These are phyloP conservation scores for Dromococcyx pavoninus DNA, from an alignment of 2,797 vertebrate species.

Conservation along the genomic window DNA sequence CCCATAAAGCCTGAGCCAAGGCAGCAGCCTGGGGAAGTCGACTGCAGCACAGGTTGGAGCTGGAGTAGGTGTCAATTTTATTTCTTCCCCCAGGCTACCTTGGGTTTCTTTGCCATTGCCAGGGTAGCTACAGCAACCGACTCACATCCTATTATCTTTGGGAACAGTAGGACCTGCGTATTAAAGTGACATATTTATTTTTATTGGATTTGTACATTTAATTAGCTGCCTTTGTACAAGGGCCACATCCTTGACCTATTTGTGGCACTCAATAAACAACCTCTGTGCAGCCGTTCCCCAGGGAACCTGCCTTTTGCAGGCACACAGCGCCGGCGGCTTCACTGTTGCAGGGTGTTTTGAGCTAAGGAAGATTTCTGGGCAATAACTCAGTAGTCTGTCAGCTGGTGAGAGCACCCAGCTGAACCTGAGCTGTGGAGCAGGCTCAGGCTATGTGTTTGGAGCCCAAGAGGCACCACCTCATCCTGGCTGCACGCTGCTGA, in stretches of 20 bases:
- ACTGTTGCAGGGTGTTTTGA: neutral
- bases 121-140: neutral
- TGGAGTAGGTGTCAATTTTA: neutral
- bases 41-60: neutral
- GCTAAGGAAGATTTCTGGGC: neutral
- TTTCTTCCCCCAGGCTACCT: neutral
- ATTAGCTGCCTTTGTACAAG: neutral
- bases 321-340: rapidly evolving
- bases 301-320: neutral
- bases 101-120: neutral
- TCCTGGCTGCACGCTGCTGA: neutral
- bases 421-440: neutral
- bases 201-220: neutral
- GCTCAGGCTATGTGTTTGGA: neutral
- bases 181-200: neutral
- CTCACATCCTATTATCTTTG: neutral
- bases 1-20: neutral
- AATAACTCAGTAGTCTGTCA: neutral
- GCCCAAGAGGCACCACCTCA: neutral
- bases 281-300: neutral
- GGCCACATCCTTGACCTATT: neutral
- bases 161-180: neutral
- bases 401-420: neutral
- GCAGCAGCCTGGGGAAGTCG: neutral
- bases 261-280: neutral